These are phyloP conservation scores for Leptogaster cylindrica DNA, from an alignment of 2,888 invertebrate species.

Conservation along the genomic window DNA sequence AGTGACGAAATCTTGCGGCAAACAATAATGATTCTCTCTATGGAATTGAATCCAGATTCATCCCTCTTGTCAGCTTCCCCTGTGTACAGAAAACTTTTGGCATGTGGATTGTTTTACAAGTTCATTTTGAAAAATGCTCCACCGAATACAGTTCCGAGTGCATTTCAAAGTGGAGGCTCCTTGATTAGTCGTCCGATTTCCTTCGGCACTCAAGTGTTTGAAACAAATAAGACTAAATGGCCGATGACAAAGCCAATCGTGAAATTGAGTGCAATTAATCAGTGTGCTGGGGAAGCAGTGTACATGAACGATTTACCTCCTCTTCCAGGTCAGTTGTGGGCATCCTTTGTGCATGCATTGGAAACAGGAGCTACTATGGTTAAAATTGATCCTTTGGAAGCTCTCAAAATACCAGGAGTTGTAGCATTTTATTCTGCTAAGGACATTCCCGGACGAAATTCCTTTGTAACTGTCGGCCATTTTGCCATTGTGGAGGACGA, in stretches of 20 bases:
- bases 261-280: slow-evolving; percentile 71
- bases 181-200: slow-evolving; percentile 67
- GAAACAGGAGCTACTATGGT: slow-evolving; percentile 56
- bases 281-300: slow-evolving; percentile 68
- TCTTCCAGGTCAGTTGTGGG: slow-evolving; percentile 64
- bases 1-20: slow-evolving; percentile 61
- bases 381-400: slow-evolving; percentile 65
- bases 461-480: slow-evolving; percentile 58
- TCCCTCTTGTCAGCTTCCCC: slow-evolving; percentile 70
- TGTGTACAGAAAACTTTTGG: slow-evolving; percentile 70
- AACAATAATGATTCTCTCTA: slow-evolving; percentile 64
- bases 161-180: slow-evolving; percentile 65
- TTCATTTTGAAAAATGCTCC: slow-evolving; percentile 66
- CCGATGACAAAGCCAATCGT: slow-evolving; percentile 74
- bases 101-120: slow-evolving; percentile 77
- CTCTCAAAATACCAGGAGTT: slow-evolving; percentile 50
- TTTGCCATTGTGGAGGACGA: slow-evolving; percentile 54
- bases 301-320: slow-evolving; percentile 69
- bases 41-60: slow-evolving; percentile 69
- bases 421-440: slow-evolving; percentile 57
- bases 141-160: slow-evolving; percentile 61
- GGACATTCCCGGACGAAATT: slow-evolving; percentile 72
- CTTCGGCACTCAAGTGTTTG: slow-evolving; percentile 70
- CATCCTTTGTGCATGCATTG: slow-evolving; percentile 43
- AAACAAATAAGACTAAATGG: slow-evolving; percentile 71